phyloP scores from a whole-genome alignment of 1,140 invertebrate genomes.

The Hylaeus anthracinus region DNA sequence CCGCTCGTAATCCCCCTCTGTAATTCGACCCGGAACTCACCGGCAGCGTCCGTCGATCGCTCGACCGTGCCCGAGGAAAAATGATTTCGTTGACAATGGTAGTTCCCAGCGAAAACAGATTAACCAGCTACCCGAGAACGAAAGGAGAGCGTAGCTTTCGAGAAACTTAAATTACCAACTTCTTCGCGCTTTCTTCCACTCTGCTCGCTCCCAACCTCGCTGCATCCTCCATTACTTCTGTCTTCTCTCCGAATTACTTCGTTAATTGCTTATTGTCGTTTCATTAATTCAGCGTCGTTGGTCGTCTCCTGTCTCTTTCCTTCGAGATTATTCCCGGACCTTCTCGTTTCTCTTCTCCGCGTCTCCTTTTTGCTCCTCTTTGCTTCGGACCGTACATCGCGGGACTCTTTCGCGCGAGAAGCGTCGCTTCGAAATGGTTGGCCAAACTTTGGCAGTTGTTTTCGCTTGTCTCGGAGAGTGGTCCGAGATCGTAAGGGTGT shows the following conservation, averaged over 20 bases:
- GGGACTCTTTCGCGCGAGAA: too few relatives aligned
- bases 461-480: too few relatives aligned
- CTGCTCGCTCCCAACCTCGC: background rate
- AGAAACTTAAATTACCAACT: constrained; percentile 34
- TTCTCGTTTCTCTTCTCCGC: too few relatives aligned
- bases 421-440: too few relatives aligned
- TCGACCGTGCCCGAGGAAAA: background rate
- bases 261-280: constrained; percentile 39
- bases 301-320: background rate
- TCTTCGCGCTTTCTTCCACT: background rate
- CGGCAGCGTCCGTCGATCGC: background rate
- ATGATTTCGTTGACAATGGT: constrained; percentile 27
- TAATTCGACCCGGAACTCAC: constrained; percentile 10
- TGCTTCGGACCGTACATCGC: too few relatives aligned
- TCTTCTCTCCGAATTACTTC: constrained; percentile 6
- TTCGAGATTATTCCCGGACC: too few relatives aligned
- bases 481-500: too few relatives aligned
- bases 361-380: background rate
- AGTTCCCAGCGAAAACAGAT: constrained; percentile 19
- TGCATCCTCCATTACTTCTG: background rate
- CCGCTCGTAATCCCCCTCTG: constrained; percentile 2
- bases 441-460: too few relatives aligned
- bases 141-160: background rate
- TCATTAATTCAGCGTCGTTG: constrained; percentile 16
- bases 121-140: background rate